Evolutionary conservation across 2,797 vertebrate genomes (phyloP), one percentile per base, ranked within the genome.

Genomic region (Gadopsis bispinosus): DNA sequence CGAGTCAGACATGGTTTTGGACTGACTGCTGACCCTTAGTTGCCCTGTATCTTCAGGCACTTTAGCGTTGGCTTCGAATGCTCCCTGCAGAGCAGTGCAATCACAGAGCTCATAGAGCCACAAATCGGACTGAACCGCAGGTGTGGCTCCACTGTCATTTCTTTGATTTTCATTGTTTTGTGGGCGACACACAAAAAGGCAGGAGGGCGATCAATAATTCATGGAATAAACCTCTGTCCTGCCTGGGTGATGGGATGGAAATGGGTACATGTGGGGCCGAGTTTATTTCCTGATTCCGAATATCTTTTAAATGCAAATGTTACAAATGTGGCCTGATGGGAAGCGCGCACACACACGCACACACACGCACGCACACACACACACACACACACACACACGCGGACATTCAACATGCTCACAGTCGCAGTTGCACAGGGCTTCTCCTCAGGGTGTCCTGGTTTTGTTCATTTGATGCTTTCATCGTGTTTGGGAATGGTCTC

Each of bases 171-270:
- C 16, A 37, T 29, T 68, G n/a, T 69, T 73, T 33, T 54, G 69
- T 39, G 47, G 26, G 29, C 33, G 63, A 55, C 64, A 53, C 65
- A 62, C 48, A 56, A 51, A 73, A 35, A 19, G 41, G 55, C 11
- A 5, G 39, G 29, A 79, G 41, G 56, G 26, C n/a, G 1, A 79
- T 83, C 68, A 68, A 68, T 79, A 72, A 68, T 64, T 59, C 72
- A 63, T 71, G 50, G 50, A 31, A 37, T 45, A 56, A 75, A 70
- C 60, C 59, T 61, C 19, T 7, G 16, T 60, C 60, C 54, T 56
- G 22, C 55, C n/a, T 41, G 70, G 22, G 29, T 20, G 53, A 19
- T 39, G 65, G 43, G 20, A 50, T 14, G 1, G 16, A 41, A 41
- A n/a, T 2, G 12, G 47, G 60, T 31, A 17, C 58, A 39, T 63